Evolutionary conservation across 2,797 vertebrate genomes (phyloP).

Genomic region (Mionectes olivaceus): DNA sequence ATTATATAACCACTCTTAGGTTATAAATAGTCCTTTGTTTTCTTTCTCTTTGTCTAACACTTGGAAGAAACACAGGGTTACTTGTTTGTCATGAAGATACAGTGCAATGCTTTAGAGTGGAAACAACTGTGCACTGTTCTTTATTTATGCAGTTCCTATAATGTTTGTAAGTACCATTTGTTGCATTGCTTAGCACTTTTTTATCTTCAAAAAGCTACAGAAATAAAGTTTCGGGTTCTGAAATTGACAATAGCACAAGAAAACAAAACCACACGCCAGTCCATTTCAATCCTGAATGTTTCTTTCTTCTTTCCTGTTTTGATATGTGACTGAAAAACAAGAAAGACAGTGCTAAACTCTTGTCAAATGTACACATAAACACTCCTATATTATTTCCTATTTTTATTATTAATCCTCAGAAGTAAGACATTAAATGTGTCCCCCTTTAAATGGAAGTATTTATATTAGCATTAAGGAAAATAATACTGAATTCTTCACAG

Average conservation of each 20-base stretch:
- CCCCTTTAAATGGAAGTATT: background rate
- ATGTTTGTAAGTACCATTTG: conserved; percentile 5
- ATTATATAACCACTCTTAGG: conserved; percentile 42
- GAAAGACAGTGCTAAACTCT: background rate
- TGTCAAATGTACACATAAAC: background rate
- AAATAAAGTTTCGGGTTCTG: background rate
- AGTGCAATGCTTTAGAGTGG: conserved; percentile 33
- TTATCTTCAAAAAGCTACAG: conserved; percentile 11
- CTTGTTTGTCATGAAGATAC: conserved; percentile 49
- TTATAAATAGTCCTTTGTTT: conserved; percentile 64
- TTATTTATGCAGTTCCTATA: conserved; percentile 37
- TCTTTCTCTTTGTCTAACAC: conserved; percentile 31
- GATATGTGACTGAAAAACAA: background rate
- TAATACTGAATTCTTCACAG: background rate
- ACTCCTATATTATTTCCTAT: background rate
- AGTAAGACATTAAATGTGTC: background rate
- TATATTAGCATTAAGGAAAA: background rate
- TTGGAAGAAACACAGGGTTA: conserved; percentile 55
- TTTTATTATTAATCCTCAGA: background rate
- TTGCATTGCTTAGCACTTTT: conserved; percentile 32
- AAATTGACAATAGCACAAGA: background rate
- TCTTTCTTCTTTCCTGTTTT: background rate
- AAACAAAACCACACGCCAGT: background rate
- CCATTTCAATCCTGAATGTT: background rate
- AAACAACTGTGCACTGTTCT: conserved; percentile 62